Percentiles rank a stretch among this genome's conserved stretches.
These are phyloP conservation scores for Phymatocera aterrima DNA, from an alignment of 2,888 invertebrate genomes.

Conservation along the genomic window DNA sequence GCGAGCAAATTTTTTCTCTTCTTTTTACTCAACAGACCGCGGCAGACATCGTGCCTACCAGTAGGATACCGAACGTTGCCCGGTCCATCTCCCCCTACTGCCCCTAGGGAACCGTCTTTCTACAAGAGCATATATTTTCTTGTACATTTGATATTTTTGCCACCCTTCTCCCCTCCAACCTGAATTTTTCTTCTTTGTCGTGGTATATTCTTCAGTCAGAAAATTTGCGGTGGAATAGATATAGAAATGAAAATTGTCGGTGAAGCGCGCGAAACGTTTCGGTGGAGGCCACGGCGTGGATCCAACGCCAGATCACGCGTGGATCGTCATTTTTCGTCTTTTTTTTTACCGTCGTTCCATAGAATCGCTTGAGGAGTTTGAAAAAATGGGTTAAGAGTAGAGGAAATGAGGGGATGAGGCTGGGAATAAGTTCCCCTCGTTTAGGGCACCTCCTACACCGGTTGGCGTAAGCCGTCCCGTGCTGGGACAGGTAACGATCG, in stretches of 20 bases:
- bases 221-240: constrained; percentile 11
- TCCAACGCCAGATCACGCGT: constrained; percentile 37
- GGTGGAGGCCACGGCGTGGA: not conserved
- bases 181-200: not conserved
- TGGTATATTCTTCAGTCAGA: not conserved
- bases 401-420: not conserved
- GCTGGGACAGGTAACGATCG: constrained; percentile 24
- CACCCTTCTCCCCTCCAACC: not conserved
- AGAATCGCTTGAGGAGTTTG: constrained; percentile 11
- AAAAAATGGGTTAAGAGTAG: not conserved
- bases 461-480: constrained; percentile 3
- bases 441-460: constrained; percentile 1
- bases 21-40: constrained; percentile 46
- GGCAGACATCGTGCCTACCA: constrained; percentile 28
- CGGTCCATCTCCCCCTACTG: not conserved
- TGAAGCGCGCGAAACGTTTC: constrained; percentile 14
- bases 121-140: not conserved
- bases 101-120: not conserved
- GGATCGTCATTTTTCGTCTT: constrained; percentile 37
- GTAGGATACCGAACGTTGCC: not conserved
- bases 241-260: constrained; percentile 14
- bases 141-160: not conserved
- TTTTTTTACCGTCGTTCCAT: constrained; percentile 19
- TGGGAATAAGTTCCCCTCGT: constrained; percentile 16
- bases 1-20: constrained; percentile 46